Percentiles rank a stretch among this genome's conserved stretches.
Evolutionary conservation across 2,113 vertebrate genomes (phyloP).

Genomic region (Cyprinodon variegatus): DNA sequence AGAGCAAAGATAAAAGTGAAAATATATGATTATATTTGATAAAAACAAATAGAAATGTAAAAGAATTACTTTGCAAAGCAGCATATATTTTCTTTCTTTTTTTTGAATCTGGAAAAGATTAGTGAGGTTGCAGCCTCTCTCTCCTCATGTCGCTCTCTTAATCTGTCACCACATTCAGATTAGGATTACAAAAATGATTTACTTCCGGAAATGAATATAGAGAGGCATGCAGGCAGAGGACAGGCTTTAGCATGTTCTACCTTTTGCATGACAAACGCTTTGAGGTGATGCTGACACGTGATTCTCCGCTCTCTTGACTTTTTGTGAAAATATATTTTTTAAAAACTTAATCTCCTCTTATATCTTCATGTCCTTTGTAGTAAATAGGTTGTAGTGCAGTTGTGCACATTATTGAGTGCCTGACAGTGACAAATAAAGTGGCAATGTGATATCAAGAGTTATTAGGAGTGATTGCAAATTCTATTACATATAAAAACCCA

Average conservation of each 20-base stretch:
- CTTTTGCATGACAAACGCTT: slow-evolving; percentile 16
- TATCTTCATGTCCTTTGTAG: background rate
- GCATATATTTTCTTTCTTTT: background rate
- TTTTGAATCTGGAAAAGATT: slow-evolving; percentile 66
- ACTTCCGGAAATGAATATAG: slow-evolving; percentile 81
- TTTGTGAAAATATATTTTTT: background rate
- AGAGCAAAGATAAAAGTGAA: background rate
- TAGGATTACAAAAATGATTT: slow-evolving; percentile 83
- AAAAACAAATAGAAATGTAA: slow-evolving; percentile 10
- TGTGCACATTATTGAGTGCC: background rate
- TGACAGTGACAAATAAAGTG: background rate
- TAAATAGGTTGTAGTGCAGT: background rate
- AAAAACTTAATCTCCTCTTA: background rate
- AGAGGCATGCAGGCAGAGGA: slow-evolving; percentile 37
- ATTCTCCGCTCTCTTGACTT: background rate
- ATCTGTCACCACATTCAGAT: slow-evolving; percentile 80
- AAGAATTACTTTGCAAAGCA: slow-evolving; percentile 39
- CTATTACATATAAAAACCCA: no score
- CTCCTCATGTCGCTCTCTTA: slow-evolving; percentile 47
- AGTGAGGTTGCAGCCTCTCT: slow-evolving; percentile 43
- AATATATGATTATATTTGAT: background rate
- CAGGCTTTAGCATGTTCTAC: slow-evolving; percentile 14
- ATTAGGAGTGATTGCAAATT: background rate
- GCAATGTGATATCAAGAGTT: background rate
- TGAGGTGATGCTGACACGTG: slow-evolving; percentile 1